phyloP scores from a whole-genome alignment of 2,113 vertebrate species.

The Alosa alosa region DNA sequence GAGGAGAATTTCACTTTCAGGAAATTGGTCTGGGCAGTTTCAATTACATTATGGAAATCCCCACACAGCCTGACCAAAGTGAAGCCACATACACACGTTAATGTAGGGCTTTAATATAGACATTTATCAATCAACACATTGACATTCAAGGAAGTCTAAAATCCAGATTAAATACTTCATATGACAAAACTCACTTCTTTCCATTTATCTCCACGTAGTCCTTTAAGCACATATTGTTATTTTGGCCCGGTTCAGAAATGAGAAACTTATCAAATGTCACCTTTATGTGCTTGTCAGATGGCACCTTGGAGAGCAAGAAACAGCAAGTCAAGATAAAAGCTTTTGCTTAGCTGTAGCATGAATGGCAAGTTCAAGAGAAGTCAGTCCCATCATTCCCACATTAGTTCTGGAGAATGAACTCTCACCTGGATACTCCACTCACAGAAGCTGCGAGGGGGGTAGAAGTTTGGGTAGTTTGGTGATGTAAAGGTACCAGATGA shows the following conservation, averaged over 20 bases:
- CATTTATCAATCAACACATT: neutral
- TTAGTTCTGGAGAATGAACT: neutral
- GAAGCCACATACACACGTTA: neutral
- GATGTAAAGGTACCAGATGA: conserved; percentile 72
- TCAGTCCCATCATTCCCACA: neutral
- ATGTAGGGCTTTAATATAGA: neutral
- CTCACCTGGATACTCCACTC: conserved; percentile 85
- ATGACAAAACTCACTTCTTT: conserved; percentile 71
- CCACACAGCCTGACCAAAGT: conserved; percentile 77
- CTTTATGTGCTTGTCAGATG: conserved; percentile 73
- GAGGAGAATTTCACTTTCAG: conserved; percentile 79
- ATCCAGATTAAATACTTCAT: conserved; percentile 1
- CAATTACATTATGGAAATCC: conserved; percentile 59
- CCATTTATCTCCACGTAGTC: conserved; percentile 82
- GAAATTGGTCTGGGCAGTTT: conserved; percentile 67
- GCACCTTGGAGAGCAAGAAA: conserved; percentile 71
- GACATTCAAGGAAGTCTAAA: neutral
- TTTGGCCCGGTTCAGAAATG: conserved; percentile 63
- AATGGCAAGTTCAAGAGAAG: neutral
- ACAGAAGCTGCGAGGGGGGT: conserved; percentile 76
- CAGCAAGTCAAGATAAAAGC: neutral
- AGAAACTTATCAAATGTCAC: conserved; percentile 81
- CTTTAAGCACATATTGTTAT: conserved; percentile 67
- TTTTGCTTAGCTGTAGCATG: neutral
- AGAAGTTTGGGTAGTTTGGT: conserved; percentile 87